These are phyloP conservation scores for Pelosia muscerda DNA, from an alignment of 2,888 invertebrate genomes.

Conservation along the genomic window DNA sequence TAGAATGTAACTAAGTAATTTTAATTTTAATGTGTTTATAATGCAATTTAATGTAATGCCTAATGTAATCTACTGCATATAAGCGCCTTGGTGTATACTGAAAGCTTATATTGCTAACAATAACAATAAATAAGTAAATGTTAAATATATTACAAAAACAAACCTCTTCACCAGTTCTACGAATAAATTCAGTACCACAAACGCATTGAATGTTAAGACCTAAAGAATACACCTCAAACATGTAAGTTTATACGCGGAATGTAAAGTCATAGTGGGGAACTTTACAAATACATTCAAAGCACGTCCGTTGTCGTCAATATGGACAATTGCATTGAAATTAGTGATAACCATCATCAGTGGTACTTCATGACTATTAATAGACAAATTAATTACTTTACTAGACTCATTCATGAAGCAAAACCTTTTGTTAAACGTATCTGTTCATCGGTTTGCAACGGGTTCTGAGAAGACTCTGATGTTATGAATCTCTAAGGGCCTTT, in stretches of 20 bases:
- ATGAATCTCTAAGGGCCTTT: no score
- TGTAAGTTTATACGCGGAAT: background rate
- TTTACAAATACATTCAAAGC: background rate
- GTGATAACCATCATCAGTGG: background rate
- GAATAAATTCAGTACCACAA: constrained; percentile 5
- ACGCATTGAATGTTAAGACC: background rate
- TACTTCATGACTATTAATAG: constrained; percentile 2
- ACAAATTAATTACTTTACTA: background rate
- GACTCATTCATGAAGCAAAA: background rate
- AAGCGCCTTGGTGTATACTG: no score
- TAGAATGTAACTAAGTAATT: no score
- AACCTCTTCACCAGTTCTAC: background rate
- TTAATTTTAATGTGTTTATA: no score
- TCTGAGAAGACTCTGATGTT: no score
- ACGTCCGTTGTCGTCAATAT: constrained; percentile 6
- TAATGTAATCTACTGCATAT: no score
- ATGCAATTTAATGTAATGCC: no score
- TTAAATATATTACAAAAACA: background rate
- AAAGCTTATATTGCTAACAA: no score
- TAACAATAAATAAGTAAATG: no score
- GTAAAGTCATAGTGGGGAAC: background rate
- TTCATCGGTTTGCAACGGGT: no score
- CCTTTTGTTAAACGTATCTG: no score
- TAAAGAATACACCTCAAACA: background rate
- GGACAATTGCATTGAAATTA: constrained; percentile 2